Conservation (phyloP, 2,888 invertebrate genomes). For the Apocheima hispidaria region DNA sequence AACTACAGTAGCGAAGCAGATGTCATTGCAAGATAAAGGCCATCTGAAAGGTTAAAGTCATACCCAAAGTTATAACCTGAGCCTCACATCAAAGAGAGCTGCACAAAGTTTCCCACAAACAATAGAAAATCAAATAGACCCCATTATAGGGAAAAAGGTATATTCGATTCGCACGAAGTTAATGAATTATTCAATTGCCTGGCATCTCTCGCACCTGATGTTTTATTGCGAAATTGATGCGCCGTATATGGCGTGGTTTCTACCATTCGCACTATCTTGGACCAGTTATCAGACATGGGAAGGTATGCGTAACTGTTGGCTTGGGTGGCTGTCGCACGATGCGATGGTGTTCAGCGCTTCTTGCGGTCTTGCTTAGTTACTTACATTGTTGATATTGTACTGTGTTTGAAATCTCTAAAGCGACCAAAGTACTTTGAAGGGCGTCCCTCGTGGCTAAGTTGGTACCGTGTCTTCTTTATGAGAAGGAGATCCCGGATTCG, state of each 20-base stretch:
- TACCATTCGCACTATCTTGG: conserved; percentile 36
- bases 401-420: background rate
- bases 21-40: too few relatives aligned
- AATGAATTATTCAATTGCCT: conserved; percentile 64
- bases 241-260: conserved; percentile 48
- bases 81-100: conserved; percentile 9
- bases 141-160: conserved; percentile 47
- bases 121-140: conserved; percentile 38
- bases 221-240: conserved; percentile 56
- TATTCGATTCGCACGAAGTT: conserved; percentile 57
- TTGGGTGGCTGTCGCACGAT: conserved; percentile 30
- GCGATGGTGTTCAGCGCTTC: background rate
- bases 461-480: too few relatives aligned
- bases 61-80: background rate
- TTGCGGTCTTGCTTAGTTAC: background rate
- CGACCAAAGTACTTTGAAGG: background rate
- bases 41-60: too few relatives aligned
- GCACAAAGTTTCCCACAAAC: conserved; percentile 34
- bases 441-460: background rate
- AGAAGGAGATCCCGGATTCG: too few relatives aligned
- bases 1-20: too few relatives aligned
- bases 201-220: conserved; percentile 51
- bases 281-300: conserved; percentile 44
- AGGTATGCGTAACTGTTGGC: conserved; percentile 43
- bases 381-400: background rate